phyloP scores from a whole-genome alignment of 2,888 invertebrate genomes.

The Nymphalis polychloros region DNA sequence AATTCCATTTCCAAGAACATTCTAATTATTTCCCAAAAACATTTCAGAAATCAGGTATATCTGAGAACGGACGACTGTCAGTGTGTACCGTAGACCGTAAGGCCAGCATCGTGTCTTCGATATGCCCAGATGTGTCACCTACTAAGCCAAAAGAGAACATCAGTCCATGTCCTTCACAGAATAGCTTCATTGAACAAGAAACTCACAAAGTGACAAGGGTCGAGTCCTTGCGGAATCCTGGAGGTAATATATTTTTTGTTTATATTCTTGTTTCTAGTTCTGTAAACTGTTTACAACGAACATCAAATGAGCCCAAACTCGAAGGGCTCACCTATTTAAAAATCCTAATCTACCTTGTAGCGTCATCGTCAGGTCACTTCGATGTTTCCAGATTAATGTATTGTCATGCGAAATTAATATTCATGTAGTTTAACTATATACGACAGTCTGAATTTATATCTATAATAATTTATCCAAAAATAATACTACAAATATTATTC shows the following conservation, averaged over 20 bases:
- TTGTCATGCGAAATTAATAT: too few species aligned
- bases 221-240: slow-evolving; percentile 63
- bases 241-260: slow-evolving; percentile 36
- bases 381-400: too few species aligned
- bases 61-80: slow-evolving; percentile 74
- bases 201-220: slow-evolving; percentile 58
- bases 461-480: too few species aligned
- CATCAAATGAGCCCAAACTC: too few species aligned
- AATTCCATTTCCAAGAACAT: too few species aligned
- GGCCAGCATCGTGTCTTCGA: slow-evolving; percentile 73
- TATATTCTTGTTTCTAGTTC: background rate
- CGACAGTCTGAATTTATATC: too few species aligned
- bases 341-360: too few species aligned
- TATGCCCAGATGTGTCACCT: slow-evolving; percentile 71
- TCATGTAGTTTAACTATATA: too few species aligned
- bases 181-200: slow-evolving; percentile 67
- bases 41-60: slow-evolving; percentile 63
- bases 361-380: too few species aligned
- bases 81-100: slow-evolving; percentile 74
- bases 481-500: too few species aligned
- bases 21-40: background rate
- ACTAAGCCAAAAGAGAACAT: slow-evolving; percentile 65
- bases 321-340: too few species aligned
- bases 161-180: slow-evolving; percentile 71
- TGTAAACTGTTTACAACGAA: too few species aligned